Conservation (phyloP, 2,113 vertebrate genomes). For the Martes martes region DNA sequence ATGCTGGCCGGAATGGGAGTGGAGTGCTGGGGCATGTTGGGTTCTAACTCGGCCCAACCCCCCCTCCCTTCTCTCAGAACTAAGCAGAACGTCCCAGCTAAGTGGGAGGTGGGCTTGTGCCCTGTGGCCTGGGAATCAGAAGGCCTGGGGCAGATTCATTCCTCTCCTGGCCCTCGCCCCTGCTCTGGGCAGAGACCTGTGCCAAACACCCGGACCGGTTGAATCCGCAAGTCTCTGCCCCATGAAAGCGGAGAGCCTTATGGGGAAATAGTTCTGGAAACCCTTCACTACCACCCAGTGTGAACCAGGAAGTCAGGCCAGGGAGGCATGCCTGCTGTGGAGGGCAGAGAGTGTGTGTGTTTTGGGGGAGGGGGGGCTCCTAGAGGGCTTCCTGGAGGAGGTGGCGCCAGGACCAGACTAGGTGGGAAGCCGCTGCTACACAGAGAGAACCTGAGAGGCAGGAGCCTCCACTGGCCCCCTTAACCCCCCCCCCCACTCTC, state of each 20-base stretch:
- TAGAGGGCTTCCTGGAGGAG: neutral
- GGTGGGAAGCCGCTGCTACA: no score
- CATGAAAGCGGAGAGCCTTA: neutral
- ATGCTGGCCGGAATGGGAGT: neutral
- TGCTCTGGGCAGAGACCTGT: neutral
- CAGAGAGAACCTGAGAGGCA: neutral
- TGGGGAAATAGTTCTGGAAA: neutral
- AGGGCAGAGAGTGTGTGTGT: neutral
- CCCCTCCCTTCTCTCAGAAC: neutral
- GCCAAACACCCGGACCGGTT: neutral
- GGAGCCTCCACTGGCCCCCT: no score
- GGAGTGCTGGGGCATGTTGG: neutral
- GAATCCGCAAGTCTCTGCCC: neutral
- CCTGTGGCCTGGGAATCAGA: neutral
- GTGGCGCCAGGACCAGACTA: neutral
- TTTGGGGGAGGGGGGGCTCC: rapidly evolving
- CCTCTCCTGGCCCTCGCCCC: neutral
- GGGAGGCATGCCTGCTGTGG: neutral
- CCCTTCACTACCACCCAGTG: neutral
- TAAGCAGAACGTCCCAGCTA: neutral
- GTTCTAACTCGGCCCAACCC: neutral
- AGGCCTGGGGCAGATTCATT: neutral
- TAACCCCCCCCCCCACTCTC: neutral
- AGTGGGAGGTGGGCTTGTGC: neutral
- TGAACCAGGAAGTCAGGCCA: neutral